These are phyloP conservation scores for Apodemia mormo DNA, from an alignment of 2,888 invertebrate genomes.

Conservation along the genomic window DNA sequence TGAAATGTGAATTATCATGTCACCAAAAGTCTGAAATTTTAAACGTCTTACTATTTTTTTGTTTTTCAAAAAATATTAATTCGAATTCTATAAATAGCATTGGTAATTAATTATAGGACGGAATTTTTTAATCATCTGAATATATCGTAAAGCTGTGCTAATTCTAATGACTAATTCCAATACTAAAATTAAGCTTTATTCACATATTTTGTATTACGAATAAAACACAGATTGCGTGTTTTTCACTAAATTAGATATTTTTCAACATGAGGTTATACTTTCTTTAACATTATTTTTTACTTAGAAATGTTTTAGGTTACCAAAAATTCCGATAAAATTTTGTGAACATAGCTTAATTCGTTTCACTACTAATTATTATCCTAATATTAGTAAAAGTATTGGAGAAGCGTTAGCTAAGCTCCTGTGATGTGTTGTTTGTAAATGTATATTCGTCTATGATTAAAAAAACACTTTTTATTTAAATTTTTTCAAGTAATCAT, in stretches of 20 bases:
- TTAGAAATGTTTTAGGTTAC: no score
- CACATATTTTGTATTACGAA: not conserved
- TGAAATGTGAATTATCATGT: no score
- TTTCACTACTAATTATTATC: not conserved
- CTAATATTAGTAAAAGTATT: constrained; percentile 33
- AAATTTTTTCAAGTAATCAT: no score
- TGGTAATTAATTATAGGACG: not conserved
- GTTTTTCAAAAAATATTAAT: no score
- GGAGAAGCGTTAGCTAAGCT: constrained; percentile 39
- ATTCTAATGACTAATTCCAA: not conserved
- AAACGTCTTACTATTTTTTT: no score
- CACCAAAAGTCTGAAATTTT: no score
- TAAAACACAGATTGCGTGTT: no score
- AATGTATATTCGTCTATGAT: not conserved
- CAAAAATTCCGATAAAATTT: not conserved
- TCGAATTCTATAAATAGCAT: no score
- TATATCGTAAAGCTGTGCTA: not conserved
- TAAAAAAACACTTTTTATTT: not conserved
- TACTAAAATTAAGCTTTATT: constrained; percentile 4
- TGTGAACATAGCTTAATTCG: not conserved
- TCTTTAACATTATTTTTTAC: no score
- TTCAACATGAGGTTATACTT: no score
- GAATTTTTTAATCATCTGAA: not conserved
- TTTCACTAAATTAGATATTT: no score
- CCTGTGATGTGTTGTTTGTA: constrained; percentile 31